Conservation (phyloP, 2,888 invertebrate genomes). For the Agrochola circellaris region DNA sequence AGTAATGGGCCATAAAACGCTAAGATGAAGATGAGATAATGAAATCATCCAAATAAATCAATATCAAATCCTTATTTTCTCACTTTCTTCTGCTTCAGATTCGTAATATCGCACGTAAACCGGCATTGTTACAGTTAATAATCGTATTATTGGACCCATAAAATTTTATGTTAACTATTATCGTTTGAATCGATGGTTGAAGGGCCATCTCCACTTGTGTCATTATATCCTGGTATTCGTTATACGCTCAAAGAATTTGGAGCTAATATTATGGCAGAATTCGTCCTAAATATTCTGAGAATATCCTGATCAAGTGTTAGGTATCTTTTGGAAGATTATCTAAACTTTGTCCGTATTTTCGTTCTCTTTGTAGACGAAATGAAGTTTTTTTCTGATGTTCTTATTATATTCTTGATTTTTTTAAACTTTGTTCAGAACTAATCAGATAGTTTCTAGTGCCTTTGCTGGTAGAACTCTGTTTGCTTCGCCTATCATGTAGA, state of each 20-base stretch:
- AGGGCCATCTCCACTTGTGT: conserved; percentile 37
- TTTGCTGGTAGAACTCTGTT: neutral
- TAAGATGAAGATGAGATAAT: conserved; percentile 35
- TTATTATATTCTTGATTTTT: conserved; percentile 8
- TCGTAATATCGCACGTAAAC: conserved; percentile 55
- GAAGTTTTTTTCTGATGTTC: conserved; percentile 9
- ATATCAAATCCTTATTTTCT: conserved; percentile 53
- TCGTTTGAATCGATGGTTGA: conserved; percentile 57
- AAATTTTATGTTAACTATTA: conserved; percentile 65
- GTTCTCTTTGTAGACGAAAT: neutral
- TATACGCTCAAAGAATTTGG: conserved; percentile 40
- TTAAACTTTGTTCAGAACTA: neutral
- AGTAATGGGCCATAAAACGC: conserved; percentile 31
- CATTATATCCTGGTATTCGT: conserved; percentile 49
- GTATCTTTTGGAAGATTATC: conserved; percentile 24
- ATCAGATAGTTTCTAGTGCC: neutral
- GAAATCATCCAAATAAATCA: conserved; percentile 47
- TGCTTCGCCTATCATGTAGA: neutral
- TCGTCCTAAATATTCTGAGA: conserved; percentile 27
- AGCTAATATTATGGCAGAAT: conserved; percentile 9
- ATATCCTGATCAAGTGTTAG: conserved; percentile 17
- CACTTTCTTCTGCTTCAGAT: conserved; percentile 44
- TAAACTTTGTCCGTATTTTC: conserved; percentile 23
- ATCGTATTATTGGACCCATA: conserved; percentile 63
- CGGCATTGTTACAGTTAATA: conserved; percentile 62